Percentiles rank a stretch among this genome's conserved stretches.
phyloP scores from a whole-genome alignment of 1,140 invertebrate genomes.

The Microplitis demolitor region DNA sequence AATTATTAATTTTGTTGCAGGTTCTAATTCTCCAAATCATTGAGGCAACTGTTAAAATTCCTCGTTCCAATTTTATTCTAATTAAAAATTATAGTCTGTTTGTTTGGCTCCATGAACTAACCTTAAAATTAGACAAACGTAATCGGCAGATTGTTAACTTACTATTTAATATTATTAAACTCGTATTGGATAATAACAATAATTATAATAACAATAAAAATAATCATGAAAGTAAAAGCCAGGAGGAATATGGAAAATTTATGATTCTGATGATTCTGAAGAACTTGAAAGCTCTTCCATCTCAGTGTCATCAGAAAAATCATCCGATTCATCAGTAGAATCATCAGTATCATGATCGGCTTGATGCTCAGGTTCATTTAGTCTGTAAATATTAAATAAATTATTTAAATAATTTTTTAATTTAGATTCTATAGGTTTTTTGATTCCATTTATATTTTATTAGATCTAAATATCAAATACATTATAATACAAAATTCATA shows the following conservation, averaged over 20 bases:
- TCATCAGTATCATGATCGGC: no score
- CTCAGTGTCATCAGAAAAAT: background rate
- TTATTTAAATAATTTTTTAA: no score
- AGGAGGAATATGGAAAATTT: conserved; percentile 15
- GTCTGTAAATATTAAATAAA: no score
- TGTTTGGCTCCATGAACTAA: conserved; percentile 62
- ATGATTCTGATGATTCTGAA: conserved; percentile 23
- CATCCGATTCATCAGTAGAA: no score
- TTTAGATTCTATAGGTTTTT: no score
- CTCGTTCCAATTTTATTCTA: conserved; percentile 66
- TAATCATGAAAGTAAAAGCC: conserved; percentile 2
- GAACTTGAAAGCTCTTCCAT: conserved; percentile 8
- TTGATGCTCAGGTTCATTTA: no score
- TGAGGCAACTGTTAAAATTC: conserved; percentile 64
- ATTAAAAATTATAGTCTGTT: conserved; percentile 67
- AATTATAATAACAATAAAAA: no score
- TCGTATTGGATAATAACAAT: conserved; percentile 11
- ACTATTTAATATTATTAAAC: conserved; percentile 38
- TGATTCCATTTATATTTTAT: no score
- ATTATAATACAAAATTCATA: no score
- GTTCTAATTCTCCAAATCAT: conserved; percentile 67
- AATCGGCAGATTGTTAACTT: conserved; percentile 31
- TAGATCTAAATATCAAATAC: no score
- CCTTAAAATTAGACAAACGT: conserved; percentile 16
- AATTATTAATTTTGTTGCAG: conserved; percentile 44